Percentiles rank a stretch among this genome's conserved stretches.
phyloP scores from a whole-genome alignment of 1,140 invertebrate genomes.

The Arctopsyche grandis region DNA sequence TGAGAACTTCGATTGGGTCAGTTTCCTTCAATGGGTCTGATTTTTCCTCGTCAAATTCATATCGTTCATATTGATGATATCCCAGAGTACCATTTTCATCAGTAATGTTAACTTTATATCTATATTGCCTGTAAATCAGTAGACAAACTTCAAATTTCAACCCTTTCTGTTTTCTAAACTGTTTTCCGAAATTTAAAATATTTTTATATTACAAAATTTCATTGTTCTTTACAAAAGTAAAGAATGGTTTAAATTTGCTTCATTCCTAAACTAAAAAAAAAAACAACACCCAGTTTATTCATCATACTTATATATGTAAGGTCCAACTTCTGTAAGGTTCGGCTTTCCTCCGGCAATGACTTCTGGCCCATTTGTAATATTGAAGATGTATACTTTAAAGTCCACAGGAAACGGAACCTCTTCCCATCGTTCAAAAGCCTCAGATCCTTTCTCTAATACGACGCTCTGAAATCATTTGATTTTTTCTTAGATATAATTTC shows the following conservation, averaged over 20 bases:
- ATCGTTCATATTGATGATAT: constrained; percentile 65
- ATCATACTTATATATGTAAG: constrained; percentile 69
- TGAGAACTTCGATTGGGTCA: constrained; percentile 69
- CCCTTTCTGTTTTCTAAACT: too few relatives aligned
- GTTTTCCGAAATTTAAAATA: too few relatives aligned
- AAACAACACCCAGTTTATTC: too few relatives aligned
- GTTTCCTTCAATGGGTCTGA: constrained; percentile 68
- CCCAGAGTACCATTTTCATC: constrained; percentile 63
- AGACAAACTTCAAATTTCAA: too few relatives aligned
- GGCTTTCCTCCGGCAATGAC: constrained; percentile 70
- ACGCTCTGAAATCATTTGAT: constrained; percentile 64
- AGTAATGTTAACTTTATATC: constrained; percentile 64
- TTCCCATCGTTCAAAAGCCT: constrained; percentile 66
- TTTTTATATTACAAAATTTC: too few relatives aligned
- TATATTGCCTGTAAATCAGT: constrained; percentile 61
- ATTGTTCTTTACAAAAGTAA: not conserved
- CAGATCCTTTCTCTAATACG: constrained; percentile 62
- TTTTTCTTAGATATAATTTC: too few relatives aligned
- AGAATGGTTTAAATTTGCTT: not conserved
- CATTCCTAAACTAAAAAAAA: not conserved
- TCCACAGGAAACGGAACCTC: constrained; percentile 68
- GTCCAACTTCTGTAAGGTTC: constrained; percentile 67
- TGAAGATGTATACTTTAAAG: constrained; percentile 79
- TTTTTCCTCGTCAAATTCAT: constrained; percentile 68
- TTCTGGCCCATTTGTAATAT: constrained; percentile 76